Percentiles rank a stretch among this genome's conserved stretches.
Evolutionary conservation across 2,888 invertebrate species (phyloP).

Genomic region (Hoplodrina blanda): DNA sequence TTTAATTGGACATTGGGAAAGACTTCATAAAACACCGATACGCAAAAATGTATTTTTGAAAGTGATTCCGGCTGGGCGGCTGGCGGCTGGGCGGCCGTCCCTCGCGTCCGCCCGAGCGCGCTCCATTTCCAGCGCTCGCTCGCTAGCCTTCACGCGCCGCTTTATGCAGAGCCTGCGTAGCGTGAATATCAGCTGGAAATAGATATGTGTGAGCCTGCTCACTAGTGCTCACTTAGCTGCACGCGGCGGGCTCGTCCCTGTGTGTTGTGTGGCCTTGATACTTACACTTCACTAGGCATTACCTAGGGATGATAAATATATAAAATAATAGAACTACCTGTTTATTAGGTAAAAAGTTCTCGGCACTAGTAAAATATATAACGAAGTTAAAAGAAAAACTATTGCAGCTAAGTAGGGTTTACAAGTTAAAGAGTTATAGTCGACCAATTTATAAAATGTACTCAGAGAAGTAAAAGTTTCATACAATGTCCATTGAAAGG

Average conservation of each 20-base stretch:
- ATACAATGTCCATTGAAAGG: no score
- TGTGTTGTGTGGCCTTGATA: not conserved
- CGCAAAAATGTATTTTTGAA: slow-evolving; percentile 50
- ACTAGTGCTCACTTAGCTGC: slow-evolving; percentile 39
- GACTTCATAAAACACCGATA: slow-evolving; percentile 38
- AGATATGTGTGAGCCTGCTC: slow-evolving; percentile 38
- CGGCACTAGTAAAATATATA: no score
- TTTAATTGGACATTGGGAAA: slow-evolving; percentile 41
- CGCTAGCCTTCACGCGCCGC: slow-evolving; percentile 47
- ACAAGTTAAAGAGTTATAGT: no score
- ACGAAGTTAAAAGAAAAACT: no score
- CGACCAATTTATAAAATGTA: no score
- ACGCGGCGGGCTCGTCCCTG: not conserved
- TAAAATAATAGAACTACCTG: no score
- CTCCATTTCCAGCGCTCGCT: slow-evolving; percentile 46
- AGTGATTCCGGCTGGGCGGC: slow-evolving; percentile 37
- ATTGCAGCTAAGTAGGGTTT: no score
- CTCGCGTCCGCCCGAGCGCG: slow-evolving; percentile 49
- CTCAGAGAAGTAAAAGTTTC: no score
- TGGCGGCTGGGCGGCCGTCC: slow-evolving; percentile 28
- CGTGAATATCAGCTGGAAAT: slow-evolving; percentile 51
- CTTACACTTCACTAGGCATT: not conserved
- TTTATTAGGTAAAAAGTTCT: no score
- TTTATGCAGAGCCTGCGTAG: slow-evolving; percentile 33
- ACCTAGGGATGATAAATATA: no score